These are phyloP conservation scores for Arnoldichthys spilopterus DNA, from an alignment of 2,797 vertebrate species.

Conservation along the genomic window DNA sequence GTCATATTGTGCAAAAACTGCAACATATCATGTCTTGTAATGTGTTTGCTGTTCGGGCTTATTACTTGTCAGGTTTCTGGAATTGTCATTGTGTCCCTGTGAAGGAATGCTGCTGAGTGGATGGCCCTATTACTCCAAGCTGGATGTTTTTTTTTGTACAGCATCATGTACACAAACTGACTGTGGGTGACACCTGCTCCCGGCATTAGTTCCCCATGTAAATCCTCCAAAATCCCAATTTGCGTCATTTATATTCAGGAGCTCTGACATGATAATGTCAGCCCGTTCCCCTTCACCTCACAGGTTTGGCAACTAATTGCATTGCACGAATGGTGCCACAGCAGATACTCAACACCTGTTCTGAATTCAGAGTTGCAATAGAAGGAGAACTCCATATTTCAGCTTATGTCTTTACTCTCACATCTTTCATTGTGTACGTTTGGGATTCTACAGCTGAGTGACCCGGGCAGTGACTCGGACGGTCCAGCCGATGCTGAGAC, in stretches of 20 bases:
- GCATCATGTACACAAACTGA: conserved; percentile 73
- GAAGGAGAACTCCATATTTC: no score
- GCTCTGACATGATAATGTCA: conserved; percentile 12
- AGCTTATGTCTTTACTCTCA: no score
- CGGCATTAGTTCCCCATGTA: conserved; percentile 40
- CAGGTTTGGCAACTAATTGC: not conserved
- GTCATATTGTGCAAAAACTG: no score
- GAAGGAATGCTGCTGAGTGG: conserved; percentile 26
- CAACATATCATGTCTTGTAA: no score
- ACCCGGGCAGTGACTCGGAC: no score
- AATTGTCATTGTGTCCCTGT: not conserved
- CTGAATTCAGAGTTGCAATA: no score
- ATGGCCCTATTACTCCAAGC: conserved; percentile 67
- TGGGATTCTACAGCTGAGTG: no score
- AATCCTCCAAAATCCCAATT: conserved; percentile 6
- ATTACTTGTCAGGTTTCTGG: not conserved
- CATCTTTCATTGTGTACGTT: no score
- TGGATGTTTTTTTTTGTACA: conserved; percentile 71
- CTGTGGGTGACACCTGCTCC: conserved; percentile 72
- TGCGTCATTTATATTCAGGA: not conserved
- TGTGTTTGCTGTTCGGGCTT: not conserved
- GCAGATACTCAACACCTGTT: not conserved
- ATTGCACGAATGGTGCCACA: not conserved
- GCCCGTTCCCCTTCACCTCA: not conserved
- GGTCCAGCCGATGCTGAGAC: no score